Evolutionary conservation across 2,113 vertebrate species (phyloP), one percentile per base, ranked within the genome.

Genomic region (Mustelus asterias): DNA sequence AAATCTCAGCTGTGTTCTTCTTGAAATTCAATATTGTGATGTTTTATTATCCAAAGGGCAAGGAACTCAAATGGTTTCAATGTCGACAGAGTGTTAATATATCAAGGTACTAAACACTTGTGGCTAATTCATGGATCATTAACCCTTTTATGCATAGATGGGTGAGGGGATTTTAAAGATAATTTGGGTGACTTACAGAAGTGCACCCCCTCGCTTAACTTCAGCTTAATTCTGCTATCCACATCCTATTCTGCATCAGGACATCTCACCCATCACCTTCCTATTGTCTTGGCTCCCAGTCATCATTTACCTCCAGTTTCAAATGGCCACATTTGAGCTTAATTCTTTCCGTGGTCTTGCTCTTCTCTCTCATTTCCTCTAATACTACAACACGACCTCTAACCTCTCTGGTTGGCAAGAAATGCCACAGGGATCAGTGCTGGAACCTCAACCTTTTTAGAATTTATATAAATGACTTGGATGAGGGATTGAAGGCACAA

Each of bases 11-110:
- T 70, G 93, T 70, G 65, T 22, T 22, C 33, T 33, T 70, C 65
- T 70, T 94, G n/a, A 94, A 94, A 70, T 94, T 94, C 93, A 44
- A 44, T 94, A 70, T 94, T 65, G 63, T 67, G 16, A 37, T 44
- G 54, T 29, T 37, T 94, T 58, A 83, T 92, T 63, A 92, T 92
- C 88, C 33, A 92, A 63, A 92, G 88, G 14, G 54, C 58, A 92
- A 54, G 48, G 24, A 29, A 44, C 48, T 89, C 58, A 63, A 63
- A 92, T 70, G 93, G 93, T 94, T 94, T 70, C 93, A 70, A 44
- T 41, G 37, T 70, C 20, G 65, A 29, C 65, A 29, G 18, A n/a
- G 60, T 94, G n/a, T 65, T 90, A 41, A 41, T 67, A 94, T n/a
- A 70, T 44, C 37, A 60, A 58, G 16, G 92, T 94, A 69, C 63